phyloP scores from a whole-genome alignment of 2,113 vertebrate species.

The Pogonocichla stellata region DNA sequence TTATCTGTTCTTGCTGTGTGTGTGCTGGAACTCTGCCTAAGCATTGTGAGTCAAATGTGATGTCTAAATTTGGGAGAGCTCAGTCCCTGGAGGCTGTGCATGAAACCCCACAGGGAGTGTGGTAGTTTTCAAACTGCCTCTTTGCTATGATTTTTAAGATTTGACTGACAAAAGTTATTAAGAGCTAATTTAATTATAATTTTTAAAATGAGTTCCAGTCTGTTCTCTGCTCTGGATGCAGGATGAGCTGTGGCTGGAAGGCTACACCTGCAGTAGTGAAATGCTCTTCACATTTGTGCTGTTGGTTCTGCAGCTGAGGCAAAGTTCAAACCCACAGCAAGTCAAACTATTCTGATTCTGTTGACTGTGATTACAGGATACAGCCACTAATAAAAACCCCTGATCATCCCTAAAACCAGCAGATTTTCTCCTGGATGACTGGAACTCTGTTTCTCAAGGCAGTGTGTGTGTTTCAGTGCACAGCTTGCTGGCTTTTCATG shows the following conservation, averaged over 20 bases:
- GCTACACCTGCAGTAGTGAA: background rate
- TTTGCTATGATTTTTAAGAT: background rate
- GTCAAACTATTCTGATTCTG: background rate
- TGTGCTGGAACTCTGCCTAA: background rate
- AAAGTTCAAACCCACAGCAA: background rate
- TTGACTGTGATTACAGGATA: background rate
- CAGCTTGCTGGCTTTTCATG: background rate
- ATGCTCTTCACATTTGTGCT: background rate
- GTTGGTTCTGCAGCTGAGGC: background rate
- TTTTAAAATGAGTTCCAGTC: background rate
- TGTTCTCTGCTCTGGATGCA: background rate
- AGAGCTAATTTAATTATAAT: background rate
- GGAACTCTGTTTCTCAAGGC: background rate
- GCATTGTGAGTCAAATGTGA: background rate
- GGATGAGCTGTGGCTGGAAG: background rate
- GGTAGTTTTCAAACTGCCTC: background rate
- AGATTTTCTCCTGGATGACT: background rate
- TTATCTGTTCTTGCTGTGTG: background rate
- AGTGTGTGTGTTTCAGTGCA: background rate
- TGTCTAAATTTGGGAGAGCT: background rate
- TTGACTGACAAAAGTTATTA: background rate
- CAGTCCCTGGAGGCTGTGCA: background rate
- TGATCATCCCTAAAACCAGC: background rate
- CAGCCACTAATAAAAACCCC: background rate
- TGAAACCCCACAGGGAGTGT: background rate